Evolutionary conservation across 2,888 invertebrate genomes (phyloP).

Genomic region (Lymantria monacha): DNA sequence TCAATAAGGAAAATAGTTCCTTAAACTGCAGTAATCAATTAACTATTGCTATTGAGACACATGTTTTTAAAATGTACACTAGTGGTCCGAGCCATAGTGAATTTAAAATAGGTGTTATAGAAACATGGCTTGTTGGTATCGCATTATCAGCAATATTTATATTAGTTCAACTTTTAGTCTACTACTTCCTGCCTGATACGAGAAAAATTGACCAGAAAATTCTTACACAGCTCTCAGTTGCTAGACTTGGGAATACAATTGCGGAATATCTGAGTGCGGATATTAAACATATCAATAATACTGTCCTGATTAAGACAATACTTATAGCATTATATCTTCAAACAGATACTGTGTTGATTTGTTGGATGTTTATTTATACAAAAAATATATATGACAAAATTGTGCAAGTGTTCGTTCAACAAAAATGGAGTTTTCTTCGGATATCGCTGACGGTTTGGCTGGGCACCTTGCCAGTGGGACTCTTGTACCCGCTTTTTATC

Average conservation of each 20-base stretch:
- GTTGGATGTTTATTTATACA: constrained; percentile 17
- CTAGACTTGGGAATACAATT: constrained; percentile 10
- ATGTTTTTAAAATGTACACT: constrained; percentile 4
- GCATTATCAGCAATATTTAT: constrained; percentile 9
- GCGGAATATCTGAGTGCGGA: constrained; percentile 9
- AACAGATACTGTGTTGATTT: constrained; percentile 10
- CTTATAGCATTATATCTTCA: constrained; percentile 8
- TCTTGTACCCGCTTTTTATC: constrained; percentile 4
- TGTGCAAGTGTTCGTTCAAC: constrained; percentile 8
- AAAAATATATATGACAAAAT: constrained; percentile 17
- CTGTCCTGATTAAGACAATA: not conserved
- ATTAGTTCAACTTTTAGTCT: constrained; percentile 6
- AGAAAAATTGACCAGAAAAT: constrained; percentile 17
- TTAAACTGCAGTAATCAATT: not conserved
- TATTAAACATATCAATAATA: constrained; percentile 1
- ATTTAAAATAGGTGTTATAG: not conserved
- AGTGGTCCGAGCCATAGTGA: not conserved
- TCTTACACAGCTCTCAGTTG: constrained; percentile 11
- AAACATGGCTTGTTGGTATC: constrained; percentile 10
- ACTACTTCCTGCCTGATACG: constrained; percentile 3
- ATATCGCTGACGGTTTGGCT: constrained; percentile 6
- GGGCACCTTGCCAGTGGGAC: constrained; percentile 2
- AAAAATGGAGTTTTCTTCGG: constrained; percentile 2
- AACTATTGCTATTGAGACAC: not conserved
- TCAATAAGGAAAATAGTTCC: constrained; percentile 1